Evolutionary conservation across 2,888 invertebrate species (phyloP).

Genomic region (Erebia ligea): DNA sequence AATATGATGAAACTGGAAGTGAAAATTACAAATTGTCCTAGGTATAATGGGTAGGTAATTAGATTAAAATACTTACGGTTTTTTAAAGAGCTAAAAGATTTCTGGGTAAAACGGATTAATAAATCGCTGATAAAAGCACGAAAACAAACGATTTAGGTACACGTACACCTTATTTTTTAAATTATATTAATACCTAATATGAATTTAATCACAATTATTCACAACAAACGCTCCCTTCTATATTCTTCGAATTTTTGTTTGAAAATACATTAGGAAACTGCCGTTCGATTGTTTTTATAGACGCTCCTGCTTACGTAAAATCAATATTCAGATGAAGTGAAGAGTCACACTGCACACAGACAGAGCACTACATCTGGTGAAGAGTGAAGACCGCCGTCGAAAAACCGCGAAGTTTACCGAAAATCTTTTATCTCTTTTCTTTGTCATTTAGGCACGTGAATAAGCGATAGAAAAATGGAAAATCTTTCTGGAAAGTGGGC

Average conservation of each 20-base stretch:
- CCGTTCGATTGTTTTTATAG: conserved; percentile 34
- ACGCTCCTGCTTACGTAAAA: conserved; percentile 27
- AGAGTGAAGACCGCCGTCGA: conserved; percentile 35
- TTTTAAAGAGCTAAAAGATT: no score
- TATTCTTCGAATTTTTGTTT: conserved; percentile 3
- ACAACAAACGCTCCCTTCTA: not conserved
- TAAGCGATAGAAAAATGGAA: conserved; percentile 40
- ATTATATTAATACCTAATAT: not conserved
- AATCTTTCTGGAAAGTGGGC: conserved; percentile 55
- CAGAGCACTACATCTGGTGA: no score
- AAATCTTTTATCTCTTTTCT: conserved; percentile 46
- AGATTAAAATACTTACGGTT: no score
- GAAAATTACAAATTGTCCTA: no score
- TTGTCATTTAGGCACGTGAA: conserved; percentile 36
- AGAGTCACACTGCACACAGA: no score
- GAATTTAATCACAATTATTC: not conserved
- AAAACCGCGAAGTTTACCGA: conserved; percentile 48
- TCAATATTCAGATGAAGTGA: no score
- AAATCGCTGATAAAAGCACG: no score
- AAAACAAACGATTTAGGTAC: not conserved
- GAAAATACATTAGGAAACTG: not conserved
- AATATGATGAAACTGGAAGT: no score
- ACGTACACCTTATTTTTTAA: not conserved
- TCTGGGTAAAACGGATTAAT: no score
- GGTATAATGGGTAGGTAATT: no score